Evolutionary conservation across 2,888 invertebrate genomes (phyloP).

Genomic region (Aplocera efformata): DNA sequence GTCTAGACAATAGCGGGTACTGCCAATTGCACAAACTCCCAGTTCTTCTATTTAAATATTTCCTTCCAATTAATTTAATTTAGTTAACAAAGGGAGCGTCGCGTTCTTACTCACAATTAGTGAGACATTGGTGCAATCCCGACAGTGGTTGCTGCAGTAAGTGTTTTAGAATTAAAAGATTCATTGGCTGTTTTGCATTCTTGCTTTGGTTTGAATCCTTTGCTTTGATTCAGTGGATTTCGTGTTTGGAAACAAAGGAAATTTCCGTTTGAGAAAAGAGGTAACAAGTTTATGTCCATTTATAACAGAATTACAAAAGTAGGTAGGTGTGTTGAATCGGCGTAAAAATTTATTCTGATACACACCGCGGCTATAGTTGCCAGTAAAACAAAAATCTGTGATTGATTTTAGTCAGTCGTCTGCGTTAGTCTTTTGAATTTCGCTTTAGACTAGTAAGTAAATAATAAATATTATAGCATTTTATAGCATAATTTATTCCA

Average conservation of each 20-base stretch:
- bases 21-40: constrained; percentile 57
- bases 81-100: constrained; percentile 65
- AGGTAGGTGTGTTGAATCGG: too few relatives aligned
- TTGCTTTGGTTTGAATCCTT: constrained; percentile 5
- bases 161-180: constrained; percentile 27
- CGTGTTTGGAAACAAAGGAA: background rate
- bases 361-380: too few relatives aligned
- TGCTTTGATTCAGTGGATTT: background rate
- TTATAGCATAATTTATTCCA: too few relatives aligned
- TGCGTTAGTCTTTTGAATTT: too few relatives aligned
- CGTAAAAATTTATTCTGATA: too few relatives aligned
- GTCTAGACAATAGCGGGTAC: constrained; percentile 66
- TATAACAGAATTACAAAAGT: too few relatives aligned
- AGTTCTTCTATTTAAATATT: constrained; percentile 69
- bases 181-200: constrained; percentile 32
- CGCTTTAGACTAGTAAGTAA: too few relatives aligned
- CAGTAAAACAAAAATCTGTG: too few relatives aligned
- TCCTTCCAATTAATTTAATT: constrained; percentile 74
- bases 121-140: constrained; percentile 60
- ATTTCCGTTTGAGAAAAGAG: too few relatives aligned
- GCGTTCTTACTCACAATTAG: constrained; percentile 65
- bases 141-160: constrained; percentile 27
- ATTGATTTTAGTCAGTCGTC: too few relatives aligned
- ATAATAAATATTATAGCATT: too few relatives aligned
- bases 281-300: too few relatives aligned